Base-by-base conservation (phyloP, 2,113 vertebrate genomes). In the Cyrtonyx montezumae region DNA sequence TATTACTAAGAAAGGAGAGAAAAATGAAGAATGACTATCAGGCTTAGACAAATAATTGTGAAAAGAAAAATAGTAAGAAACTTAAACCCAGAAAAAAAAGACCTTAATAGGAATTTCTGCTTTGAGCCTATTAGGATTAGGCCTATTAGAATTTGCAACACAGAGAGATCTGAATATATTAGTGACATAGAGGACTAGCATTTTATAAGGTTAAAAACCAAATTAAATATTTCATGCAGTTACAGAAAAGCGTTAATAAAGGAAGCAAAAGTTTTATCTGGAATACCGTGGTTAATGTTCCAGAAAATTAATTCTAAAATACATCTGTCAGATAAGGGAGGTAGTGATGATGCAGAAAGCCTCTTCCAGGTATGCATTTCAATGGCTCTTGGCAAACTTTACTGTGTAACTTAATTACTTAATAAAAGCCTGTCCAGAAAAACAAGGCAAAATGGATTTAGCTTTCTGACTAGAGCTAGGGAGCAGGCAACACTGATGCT, bases 301-400 rank as follows among this genome's bases (percentile, higher is more conserved):
- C 76, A 91, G 63, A 67, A 76, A 92, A 89, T 69, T 20, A 84
- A 36, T 82, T 84, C 36, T 45, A 73, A 95, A 93, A 62, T 58
- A n/a, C 28, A 89, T 21, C 9, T 36, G 37, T 76, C 63, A 84
- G 71, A 49, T 92, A 82, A 85, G n/a, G 10, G 28, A 82, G 36
- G 56, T 53, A 13, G 53, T 10, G 9, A 1, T 65, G 28, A 58
- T 61, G 16, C 63, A 85, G 59, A 42, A 84, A 82, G 1, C 45
- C 36, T 86, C 51, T 82, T 62, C 67, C 69, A 82, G 66, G 55
- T 78, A 61, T 1, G 11, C 22, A 69, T 90, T 93, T 51, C 53
- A 84, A 9, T 62, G 40, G 40, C 19, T 87, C n/a, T 69, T 74
- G 49, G 45, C 55, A 95, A 84, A 70, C 3, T 58, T 79, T 36